Conservation (phyloP, 2,113 vertebrate species). For the Pica pica region DNA sequence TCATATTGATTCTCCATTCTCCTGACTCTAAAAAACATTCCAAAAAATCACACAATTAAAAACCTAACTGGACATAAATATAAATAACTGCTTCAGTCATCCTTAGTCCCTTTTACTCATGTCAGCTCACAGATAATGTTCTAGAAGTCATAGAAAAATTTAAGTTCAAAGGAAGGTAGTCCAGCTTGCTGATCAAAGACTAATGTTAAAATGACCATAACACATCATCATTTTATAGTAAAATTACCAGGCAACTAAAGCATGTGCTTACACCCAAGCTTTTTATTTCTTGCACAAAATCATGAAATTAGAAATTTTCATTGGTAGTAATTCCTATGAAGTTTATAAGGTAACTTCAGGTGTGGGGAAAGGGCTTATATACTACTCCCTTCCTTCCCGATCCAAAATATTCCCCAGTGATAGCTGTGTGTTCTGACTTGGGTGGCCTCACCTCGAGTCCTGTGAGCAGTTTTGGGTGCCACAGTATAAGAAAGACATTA, state of each 20-base stretch:
- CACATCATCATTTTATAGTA: neutral
- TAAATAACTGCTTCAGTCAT: neutral
- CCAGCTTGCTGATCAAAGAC: neutral
- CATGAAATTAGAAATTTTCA: neutral
- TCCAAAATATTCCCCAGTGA: neutral
- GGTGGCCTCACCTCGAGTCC: neutral
- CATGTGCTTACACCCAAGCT: neutral
- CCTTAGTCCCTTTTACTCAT: neutral
- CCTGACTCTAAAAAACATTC: neutral
- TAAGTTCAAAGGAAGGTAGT: neutral
- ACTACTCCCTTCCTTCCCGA: neutral
- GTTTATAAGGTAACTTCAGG: neutral
- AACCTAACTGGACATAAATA: neutral
- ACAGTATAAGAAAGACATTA: rapidly evolving
- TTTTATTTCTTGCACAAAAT: neutral
- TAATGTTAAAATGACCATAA: neutral
- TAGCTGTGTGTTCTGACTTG: neutral
- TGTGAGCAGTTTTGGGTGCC: neutral
- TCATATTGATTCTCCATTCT: neutral
- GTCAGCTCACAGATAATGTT: neutral
- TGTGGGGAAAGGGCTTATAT: neutral
- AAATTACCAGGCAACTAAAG: neutral
- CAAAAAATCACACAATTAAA: neutral
- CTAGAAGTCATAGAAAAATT: neutral
- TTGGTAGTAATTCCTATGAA: neutral